Base-by-base conservation (phyloP, 2,797 vertebrate genomes). In the Peromyscus nudipes region DNA sequence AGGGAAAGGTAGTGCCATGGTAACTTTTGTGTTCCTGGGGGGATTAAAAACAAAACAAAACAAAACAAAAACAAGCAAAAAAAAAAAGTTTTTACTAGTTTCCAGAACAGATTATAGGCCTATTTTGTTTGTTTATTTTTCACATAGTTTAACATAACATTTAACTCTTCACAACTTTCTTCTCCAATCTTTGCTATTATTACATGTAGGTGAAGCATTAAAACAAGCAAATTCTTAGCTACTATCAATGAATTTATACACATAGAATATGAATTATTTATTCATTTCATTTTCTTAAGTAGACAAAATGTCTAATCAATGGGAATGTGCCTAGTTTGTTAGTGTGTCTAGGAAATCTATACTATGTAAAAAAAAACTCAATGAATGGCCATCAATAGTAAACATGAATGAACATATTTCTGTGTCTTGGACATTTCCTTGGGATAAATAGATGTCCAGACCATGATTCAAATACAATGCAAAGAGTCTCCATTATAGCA, bases 1-100 rank as follows among this genome's bases (percentile, higher is more conserved):
- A 98, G 91, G 23, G 89, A 97, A 96, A 97, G 88, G 27, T 67
- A 97, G 96, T 34, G 82, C 90, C 98, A 98, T 98, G 96, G 98
- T 97, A 98, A 98, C 98, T 91, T 97, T 92, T 97, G 83, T 95
- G 43, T 37, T 95, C 82, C 49, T 89, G 60, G 2, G 43, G 10
- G 11, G 4, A 43, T 25, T 14, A 4, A 73, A 23, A 73, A n/a
- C 16, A 17, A n/a, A 69, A 60, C 57, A 34, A 67, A 37, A 10
- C 17, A 49, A 49, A 49, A 49, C 9, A 64, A 71, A n/a, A 69
- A 9, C 34, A 71, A 71, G n/a, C n/a, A n/a, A n/a, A 71, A 40
- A 23, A 73, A 23, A 12, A 25, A 1, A 0, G 1, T 67, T 43
- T n/a, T 69, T 67, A 86, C 86, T 29, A 31, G 49, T 60, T 92